Conservation (phyloP, 2,888 invertebrate species). For the Caenorhabditis virilis region DNA sequence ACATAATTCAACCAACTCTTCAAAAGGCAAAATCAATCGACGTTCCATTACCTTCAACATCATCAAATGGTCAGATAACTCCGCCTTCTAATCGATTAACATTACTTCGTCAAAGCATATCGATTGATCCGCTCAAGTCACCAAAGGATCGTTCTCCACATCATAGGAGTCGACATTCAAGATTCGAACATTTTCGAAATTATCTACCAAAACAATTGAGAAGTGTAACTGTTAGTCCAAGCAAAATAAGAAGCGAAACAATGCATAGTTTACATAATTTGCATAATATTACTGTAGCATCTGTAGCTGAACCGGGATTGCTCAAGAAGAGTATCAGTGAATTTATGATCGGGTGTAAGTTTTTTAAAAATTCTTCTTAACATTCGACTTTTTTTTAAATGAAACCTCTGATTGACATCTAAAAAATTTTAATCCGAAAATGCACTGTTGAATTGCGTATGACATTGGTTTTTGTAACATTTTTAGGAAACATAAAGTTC, state of each 20-base stretch:
- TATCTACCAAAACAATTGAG: conserved; percentile 20
- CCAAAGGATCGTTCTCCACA: no score
- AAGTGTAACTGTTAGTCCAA: conserved; percentile 24
- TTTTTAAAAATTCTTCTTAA: no score
- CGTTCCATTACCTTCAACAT: conserved; percentile 15
- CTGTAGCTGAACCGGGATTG: conserved; percentile 34
- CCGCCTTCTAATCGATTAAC: no score
- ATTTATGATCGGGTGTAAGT: conserved; percentile 40
- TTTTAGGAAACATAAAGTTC: no score
- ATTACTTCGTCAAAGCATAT: no score
- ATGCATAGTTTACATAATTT: conserved; percentile 34
- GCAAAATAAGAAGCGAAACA: conserved; percentile 29
- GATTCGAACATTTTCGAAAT: conserved; percentile 15
- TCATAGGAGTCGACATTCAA: neutral
- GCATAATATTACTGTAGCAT: conserved; percentile 25
- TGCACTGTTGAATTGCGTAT: no score
- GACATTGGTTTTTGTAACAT: no score
- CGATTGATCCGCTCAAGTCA: no score
- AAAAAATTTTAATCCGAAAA: no score
- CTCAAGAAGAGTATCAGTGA: conserved; percentile 43
- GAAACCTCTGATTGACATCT: no score
- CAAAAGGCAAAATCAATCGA: conserved; percentile 37
- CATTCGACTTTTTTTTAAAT: no score
- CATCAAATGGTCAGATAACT: neutral
- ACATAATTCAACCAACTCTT: conserved; percentile 1